phyloP scores from a whole-genome alignment of 1,140 invertebrate genomes.

The Halictus rubicundus region DNA sequence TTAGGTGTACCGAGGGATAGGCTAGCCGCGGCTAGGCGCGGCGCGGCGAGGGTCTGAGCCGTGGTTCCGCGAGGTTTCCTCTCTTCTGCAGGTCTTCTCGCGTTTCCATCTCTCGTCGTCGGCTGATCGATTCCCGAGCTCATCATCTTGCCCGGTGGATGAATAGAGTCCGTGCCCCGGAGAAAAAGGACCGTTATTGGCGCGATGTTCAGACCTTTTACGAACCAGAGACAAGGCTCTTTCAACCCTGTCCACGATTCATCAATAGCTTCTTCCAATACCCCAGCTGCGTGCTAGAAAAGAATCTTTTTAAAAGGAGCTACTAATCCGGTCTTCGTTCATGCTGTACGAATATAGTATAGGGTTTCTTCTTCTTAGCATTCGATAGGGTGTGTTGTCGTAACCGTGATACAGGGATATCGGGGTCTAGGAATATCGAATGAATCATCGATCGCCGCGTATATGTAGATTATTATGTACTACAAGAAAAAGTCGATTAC shows the following conservation, averaged over 20 bases:
- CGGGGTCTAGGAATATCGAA: no score
- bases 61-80: conserved; percentile 78
- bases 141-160: conserved; percentile 47
- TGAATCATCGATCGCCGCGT: no score
- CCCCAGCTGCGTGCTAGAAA: no score
- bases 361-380: no score
- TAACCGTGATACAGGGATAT: no score
- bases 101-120: conserved; percentile 68
- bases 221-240: no score
- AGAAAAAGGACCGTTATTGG: no score
- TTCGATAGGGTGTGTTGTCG: no score
- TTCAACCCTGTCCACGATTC: not conserved
- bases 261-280: not conserved
- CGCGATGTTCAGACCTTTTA: no score
- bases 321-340: no score
- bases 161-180: conserved; percentile 2
- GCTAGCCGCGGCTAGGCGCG: conserved; percentile 57
- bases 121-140: conserved; percentile 71
- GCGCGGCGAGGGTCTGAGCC: conserved; percentile 69
- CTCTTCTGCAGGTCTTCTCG: conserved; percentile 78
- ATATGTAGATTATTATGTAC: not conserved
- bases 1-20: conserved; percentile 75
- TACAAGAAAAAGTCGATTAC: not conserved
- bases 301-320: no score
- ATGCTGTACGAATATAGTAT: no score